Percentiles rank a stretch among this genome's conserved stretches.
These are phyloP conservation scores for Squalus acanthias DNA, from an alignment of 2,797 vertebrate genomes.

Conservation along the genomic window DNA sequence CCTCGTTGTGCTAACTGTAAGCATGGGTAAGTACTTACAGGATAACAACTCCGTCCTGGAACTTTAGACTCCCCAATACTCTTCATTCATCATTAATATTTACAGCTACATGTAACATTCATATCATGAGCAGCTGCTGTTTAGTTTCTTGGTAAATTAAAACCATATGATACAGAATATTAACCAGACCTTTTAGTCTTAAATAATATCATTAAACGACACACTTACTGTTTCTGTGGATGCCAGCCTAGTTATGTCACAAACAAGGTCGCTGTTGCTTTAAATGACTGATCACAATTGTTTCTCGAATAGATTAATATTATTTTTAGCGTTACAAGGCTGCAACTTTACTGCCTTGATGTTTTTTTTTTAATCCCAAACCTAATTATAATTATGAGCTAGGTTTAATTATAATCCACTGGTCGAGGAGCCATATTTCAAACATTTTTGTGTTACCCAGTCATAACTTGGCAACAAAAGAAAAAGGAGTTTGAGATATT, in stretches of 20 bases:
- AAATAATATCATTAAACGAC: conserved; percentile 36
- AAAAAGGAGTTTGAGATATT: not conserved
- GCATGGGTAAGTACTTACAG: not conserved
- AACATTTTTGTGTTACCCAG: not conserved
- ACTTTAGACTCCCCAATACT: conserved; percentile 18
- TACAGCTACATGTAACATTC: conserved; percentile 31
- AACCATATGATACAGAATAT: conserved; percentile 35
- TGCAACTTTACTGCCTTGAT: not conserved
- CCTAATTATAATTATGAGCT: not conserved
- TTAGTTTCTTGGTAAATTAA: conserved; percentile 21
- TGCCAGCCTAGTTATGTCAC: not conserved
- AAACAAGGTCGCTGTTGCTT: not conserved
- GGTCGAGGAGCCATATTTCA: not conserved
- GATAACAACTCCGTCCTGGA: conserved; percentile 13
- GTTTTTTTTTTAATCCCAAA: not conserved
- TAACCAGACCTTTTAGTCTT: conserved; percentile 25
- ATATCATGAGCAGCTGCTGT: conserved; percentile 33
- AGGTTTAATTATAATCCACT: not conserved
- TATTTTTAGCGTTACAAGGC: not conserved
- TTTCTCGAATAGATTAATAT: not conserved
- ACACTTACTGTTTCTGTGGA: not conserved
- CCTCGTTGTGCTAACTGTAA: not conserved
- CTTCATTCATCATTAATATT: conserved; percentile 37
- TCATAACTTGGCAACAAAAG: not conserved
- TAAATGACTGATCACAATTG: not conserved